A percentile compares a stretch with the other conserved stretches of the same genome.
Conservation (phyloP, 2,113 vertebrate species). For the Megalops atlanticus region DNA sequence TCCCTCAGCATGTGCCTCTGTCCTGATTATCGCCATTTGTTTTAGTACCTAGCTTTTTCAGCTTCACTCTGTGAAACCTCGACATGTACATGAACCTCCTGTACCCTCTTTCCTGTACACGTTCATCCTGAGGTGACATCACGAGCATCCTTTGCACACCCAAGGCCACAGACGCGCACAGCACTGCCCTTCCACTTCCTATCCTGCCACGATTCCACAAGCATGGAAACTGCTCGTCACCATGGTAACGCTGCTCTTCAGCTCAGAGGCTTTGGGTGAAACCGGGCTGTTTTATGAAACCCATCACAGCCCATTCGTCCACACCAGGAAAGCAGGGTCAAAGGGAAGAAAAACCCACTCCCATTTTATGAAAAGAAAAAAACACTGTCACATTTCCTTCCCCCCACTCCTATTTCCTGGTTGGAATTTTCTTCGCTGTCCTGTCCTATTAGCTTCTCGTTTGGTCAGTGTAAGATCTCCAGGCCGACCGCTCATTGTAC, state of each 20-base stretch:
- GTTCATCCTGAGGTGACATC: too few relatives aligned
- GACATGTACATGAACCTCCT: too few relatives aligned
- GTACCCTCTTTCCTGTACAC: too few relatives aligned
- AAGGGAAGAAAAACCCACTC: slow-evolving; percentile 11
- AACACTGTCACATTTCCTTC: slow-evolving; percentile 18
- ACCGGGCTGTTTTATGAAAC: not conserved
- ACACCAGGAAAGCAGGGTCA: slow-evolving; percentile 15
- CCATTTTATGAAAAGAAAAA: slow-evolving; percentile 10
- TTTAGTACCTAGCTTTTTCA: not conserved
- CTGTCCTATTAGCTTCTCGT: not conserved
- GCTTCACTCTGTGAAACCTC: too few relatives aligned
- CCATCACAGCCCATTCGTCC: not conserved
- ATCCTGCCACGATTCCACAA: not conserved
- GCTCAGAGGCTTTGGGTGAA: not conserved
- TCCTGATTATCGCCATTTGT: not conserved
- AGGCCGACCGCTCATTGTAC: not conserved
- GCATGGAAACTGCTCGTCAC: not conserved
- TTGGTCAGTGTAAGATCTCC: slow-evolving; percentile 3
- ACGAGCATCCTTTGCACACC: too few relatives aligned
- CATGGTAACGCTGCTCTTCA: not conserved
- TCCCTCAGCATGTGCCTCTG: not conserved
- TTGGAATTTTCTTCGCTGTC: not conserved
- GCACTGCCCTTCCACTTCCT: not conserved
- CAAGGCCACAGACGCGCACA: not conserved
- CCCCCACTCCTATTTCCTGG: slow-evolving; percentile 1